Percentiles rank a stretch among this genome's conserved stretches.
Conservation (phyloP, 92 coral and sea anemone genomes). For the Anthopleura xanthogrammica region DNA sequence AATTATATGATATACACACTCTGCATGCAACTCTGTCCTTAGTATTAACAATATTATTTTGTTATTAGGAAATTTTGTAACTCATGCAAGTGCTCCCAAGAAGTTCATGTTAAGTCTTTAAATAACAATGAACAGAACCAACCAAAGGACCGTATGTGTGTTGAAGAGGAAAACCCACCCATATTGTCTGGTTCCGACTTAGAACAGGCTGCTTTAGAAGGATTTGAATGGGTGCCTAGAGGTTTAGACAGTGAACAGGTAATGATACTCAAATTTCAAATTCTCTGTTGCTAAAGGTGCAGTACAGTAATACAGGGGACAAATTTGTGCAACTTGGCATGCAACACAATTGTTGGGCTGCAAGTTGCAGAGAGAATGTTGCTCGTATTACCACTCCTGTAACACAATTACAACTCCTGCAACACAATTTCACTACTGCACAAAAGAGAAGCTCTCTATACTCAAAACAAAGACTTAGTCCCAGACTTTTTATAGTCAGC, state of each 20-base stretch:
- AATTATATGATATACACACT: neutral
- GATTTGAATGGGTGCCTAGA: conserved; percentile 94
- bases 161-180: conserved; percentile 74
- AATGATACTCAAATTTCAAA: neutral
- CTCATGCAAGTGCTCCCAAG: conserved; percentile 86
- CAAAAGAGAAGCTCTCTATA: too few species aligned
- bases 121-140: conserved; percentile 76
- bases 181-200: conserved; percentile 58
- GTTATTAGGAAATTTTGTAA: conserved; percentile 73
- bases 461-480: too few species aligned
- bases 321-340: neutral
- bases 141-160: conserved; percentile 89
- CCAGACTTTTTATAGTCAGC: too few species aligned
- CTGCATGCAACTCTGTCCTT: too few species aligned
- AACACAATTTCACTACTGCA: too few species aligned
- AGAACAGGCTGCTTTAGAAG: conserved; percentile 70
- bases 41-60: neutral
- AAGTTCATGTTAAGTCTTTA: conserved; percentile 65
- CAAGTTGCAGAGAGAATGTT: too few species aligned
- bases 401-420: too few species aligned
- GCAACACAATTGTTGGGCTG: neutral
- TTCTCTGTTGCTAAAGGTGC: neutral
- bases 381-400: too few species aligned
- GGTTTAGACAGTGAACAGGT: conserved; percentile 81
- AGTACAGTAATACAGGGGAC: too few species aligned